Evolutionary conservation across 2,888 invertebrate species (phyloP).

Genomic region (Cremastobaeus sp.): DNA sequence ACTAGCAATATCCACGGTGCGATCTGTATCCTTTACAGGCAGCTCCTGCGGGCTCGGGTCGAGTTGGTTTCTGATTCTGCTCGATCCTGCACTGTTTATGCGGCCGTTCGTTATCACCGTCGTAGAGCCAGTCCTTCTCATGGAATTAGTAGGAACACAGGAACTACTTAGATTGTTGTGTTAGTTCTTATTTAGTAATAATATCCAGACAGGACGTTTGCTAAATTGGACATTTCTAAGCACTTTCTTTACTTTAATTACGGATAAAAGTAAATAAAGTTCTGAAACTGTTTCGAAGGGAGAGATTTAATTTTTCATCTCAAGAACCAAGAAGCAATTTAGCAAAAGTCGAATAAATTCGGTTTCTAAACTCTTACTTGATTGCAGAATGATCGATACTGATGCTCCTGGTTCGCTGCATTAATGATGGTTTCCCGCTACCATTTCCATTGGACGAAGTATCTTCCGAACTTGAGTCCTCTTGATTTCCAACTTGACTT

Average conservation of each 20-base stretch:
- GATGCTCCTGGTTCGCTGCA: constrained; percentile 84
- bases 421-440: constrained; percentile 80
- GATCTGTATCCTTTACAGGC: constrained; percentile 78
- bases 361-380: constrained; percentile 63
- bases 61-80: constrained; percentile 72
- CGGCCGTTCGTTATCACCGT: constrained; percentile 72
- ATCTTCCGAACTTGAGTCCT: constrained; percentile 91
- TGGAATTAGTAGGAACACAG: constrained; percentile 68
- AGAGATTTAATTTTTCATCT: background rate
- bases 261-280: background rate
- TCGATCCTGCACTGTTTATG: constrained; percentile 65
- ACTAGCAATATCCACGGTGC: constrained; percentile 78
- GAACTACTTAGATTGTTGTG: too few species aligned
- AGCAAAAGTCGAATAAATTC: too few species aligned
- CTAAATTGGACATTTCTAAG: too few species aligned
- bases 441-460: constrained; percentile 78
- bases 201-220: too few species aligned
- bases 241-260: background rate
- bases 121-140: constrained; percentile 71
- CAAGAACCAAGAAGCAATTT: background rate
- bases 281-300: too few species aligned
- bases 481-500: constrained; percentile 83
- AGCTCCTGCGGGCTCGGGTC: constrained; percentile 77
- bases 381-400: constrained; percentile 81
- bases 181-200: too few species aligned